phyloP scores from a whole-genome alignment of 2,888 invertebrate species.

The Herminia tarsipennalis region DNA sequence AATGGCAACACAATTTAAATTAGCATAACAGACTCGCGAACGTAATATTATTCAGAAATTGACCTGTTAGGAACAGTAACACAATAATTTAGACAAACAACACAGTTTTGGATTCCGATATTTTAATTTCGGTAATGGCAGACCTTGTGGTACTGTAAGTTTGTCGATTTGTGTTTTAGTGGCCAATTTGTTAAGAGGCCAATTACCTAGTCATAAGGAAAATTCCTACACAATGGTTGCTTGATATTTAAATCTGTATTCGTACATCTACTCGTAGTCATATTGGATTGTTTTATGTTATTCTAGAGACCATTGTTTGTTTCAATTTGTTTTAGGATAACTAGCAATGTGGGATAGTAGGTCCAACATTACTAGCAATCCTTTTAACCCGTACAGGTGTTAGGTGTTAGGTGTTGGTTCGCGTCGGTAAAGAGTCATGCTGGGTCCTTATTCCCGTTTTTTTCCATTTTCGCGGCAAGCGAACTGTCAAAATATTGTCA shows the following conservation, averaged over 20 bases:
- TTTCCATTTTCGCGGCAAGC: too few species aligned
- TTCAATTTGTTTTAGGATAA: too few species aligned
- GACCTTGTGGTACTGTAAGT: conserved; percentile 2
- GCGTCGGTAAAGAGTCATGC: too few species aligned
- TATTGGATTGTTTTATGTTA: too few species aligned
- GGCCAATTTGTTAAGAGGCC: conserved; percentile 64
- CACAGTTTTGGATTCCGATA: conserved; percentile 30
- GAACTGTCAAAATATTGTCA: too few species aligned
- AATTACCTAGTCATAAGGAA: conserved; percentile 58
- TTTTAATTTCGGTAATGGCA: conserved; percentile 37
- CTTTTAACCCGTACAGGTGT: too few species aligned
- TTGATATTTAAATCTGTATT: conserved; percentile 14
- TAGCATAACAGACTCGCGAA: conserved; percentile 19
- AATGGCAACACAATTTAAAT: conserved; percentile 3
- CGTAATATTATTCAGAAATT: conserved; percentile 18
- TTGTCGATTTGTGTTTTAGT: conserved; percentile 42
- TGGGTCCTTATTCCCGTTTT: too few species aligned
- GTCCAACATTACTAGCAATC: too few species aligned
- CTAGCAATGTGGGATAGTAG: too few species aligned
- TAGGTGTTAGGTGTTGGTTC: too few species aligned
- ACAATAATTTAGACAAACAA: conserved; percentile 24
- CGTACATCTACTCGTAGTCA: too few species aligned
- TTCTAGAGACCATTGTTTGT: too few species aligned
- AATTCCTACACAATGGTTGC: conserved; percentile 57
- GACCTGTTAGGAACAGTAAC: conserved; percentile 20